Percentiles rank a stretch among this genome's conserved stretches.
phyloP scores from a whole-genome alignment of 1,140 invertebrate species.

The Brachystomella parvula region DNA sequence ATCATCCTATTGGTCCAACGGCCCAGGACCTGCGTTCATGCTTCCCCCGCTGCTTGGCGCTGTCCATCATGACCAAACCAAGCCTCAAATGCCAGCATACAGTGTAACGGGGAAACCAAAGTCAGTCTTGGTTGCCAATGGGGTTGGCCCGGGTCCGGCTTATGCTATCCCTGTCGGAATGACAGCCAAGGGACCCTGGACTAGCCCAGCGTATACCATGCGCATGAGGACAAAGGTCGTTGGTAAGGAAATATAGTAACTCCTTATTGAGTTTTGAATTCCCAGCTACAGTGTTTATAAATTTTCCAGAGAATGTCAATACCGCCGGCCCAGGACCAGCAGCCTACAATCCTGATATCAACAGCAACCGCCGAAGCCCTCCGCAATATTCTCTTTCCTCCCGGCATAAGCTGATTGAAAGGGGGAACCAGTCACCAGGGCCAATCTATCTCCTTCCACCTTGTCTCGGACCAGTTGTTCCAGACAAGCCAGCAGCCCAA shows the following conservation, averaged over 20 bases:
- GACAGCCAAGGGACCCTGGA: conserved; percentile 30
- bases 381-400: conserved; percentile 24
- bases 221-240: conserved; percentile 17
- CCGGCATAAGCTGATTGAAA: conserved; percentile 18
- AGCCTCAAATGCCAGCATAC: conserved; percentile 29
- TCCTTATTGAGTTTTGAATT: neutral
- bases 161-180: conserved; percentile 28
- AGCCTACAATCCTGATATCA: conserved; percentile 29
- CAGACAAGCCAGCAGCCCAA: conserved; percentile 26
- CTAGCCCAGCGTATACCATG: conserved; percentile 13
- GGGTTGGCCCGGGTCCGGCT: conserved; percentile 26
- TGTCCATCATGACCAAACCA: conserved; percentile 25
- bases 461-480: conserved; percentile 27
- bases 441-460: conserved; percentile 35
- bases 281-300: neutral
- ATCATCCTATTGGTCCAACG: conserved; percentile 11
- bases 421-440: conserved; percentile 25
- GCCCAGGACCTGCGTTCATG: conserved; percentile 32
- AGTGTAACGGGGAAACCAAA: conserved; percentile 20
- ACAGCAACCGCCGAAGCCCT: conserved; percentile 28
- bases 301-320: conserved; percentile 22
- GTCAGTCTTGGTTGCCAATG: conserved; percentile 19
- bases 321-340: conserved; percentile 25
- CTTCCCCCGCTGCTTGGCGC: conserved; percentile 29
- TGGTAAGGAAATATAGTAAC: conserved; percentile 14